Evolutionary conservation across 2,888 invertebrate species (phyloP).

Genomic region (Biston stratarius): DNA sequence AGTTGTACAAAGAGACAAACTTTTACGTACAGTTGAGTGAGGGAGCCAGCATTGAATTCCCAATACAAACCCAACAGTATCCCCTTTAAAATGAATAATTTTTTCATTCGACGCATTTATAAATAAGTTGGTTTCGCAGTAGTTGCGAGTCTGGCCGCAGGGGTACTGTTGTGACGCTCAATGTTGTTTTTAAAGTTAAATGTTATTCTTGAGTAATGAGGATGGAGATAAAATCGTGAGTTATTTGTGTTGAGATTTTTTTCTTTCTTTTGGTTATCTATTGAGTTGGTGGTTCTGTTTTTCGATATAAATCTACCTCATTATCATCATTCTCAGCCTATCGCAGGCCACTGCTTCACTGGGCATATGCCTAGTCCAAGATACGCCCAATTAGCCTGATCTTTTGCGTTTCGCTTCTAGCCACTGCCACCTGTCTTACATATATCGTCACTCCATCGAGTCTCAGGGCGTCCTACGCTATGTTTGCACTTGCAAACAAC

Average conservation of each 20-base stretch:
- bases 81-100: slow-evolving; percentile 20
- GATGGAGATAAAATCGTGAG: slow-evolving; percentile 42
- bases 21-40: background rate
- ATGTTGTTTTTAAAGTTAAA: slow-evolving; percentile 53
- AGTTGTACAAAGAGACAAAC: slow-evolving; percentile 51
- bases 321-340: too few relatives aligned
- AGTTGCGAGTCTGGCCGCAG: slow-evolving; percentile 50
- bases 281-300: background rate
- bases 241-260: slow-evolving; percentile 34
- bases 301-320: too few relatives aligned
- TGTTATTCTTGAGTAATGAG: slow-evolving; percentile 46
- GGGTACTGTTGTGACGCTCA: slow-evolving; percentile 54
- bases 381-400: too few relatives aligned
- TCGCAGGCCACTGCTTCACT: too few relatives aligned
- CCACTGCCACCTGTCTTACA: too few relatives aligned
- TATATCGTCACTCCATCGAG: too few relatives aligned
- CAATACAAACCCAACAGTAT: background rate
- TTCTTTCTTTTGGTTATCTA: slow-evolving; percentile 17
- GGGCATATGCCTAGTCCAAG: too few relatives aligned
- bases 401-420: too few relatives aligned
- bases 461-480: too few relatives aligned
- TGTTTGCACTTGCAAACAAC: too few relatives aligned
- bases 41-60: background rate
- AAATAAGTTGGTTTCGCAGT: background rate
- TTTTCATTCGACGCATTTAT: background rate